Percentiles rank a stretch among this genome's conserved stretches.
Conservation (phyloP, 2,888 invertebrate species). For the Drosophila affinis region DNA sequence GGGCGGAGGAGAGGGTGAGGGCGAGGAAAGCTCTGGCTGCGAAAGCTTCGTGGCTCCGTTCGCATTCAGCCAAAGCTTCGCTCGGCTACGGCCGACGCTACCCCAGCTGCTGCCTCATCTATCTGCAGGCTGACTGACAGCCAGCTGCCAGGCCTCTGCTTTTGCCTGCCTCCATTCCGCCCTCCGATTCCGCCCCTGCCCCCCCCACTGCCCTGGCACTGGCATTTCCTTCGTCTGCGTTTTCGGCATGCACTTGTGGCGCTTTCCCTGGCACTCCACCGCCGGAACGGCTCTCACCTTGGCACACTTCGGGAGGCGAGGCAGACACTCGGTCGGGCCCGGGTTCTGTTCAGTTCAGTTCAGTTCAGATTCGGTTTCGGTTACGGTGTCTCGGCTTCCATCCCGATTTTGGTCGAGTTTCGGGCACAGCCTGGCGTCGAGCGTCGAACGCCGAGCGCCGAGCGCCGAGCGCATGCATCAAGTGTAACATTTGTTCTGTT, state of each 20-base stretch:
- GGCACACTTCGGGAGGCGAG: slow-evolving; percentile 32
- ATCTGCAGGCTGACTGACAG: background rate
- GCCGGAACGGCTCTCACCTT: slow-evolving; percentile 22
- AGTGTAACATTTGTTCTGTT: slow-evolving; percentile 83
- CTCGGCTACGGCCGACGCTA: background rate
- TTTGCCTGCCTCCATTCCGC: no score
- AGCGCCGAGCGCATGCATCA: slow-evolving; percentile 75
- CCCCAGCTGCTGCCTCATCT: background rate
- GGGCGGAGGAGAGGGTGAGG: background rate
- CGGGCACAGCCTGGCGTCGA: slow-evolving; percentile 26
- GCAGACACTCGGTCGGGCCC: slow-evolving; percentile 11
- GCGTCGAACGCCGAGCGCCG: slow-evolving; percentile 1
- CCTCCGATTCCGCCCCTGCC: no score
- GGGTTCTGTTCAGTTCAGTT: slow-evolving; percentile 1
- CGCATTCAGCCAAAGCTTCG: slow-evolving; percentile 32
- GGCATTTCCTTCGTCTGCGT: slow-evolving; percentile 12
- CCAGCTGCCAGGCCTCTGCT: background rate
- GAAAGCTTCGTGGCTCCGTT: slow-evolving; percentile 23
- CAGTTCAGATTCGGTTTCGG: slow-evolving; percentile 8
- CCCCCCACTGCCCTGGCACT: background rate
- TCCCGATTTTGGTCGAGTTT: slow-evolving; percentile 24
- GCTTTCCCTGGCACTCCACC: slow-evolving; percentile 16
- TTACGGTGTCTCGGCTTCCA: slow-evolving; percentile 17
- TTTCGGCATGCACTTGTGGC: slow-evolving; percentile 64
- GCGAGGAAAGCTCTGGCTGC: slow-evolving; percentile 50